These are phyloP conservation scores for Lithobates pipiens DNA, from an alignment of 2,797 vertebrate species.

Conservation along the genomic window DNA sequence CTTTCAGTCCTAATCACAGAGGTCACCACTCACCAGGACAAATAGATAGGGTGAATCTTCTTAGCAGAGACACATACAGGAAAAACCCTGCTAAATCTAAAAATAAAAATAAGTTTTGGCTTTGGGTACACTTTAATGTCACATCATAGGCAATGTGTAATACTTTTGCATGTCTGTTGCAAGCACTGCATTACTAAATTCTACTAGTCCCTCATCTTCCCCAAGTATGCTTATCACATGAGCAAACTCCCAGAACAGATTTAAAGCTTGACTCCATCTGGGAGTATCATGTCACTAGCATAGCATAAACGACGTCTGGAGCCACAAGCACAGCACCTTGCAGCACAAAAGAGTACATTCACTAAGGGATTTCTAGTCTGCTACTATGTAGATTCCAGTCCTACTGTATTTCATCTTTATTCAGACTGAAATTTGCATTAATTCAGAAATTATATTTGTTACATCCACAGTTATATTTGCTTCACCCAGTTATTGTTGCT, in stretches of 20 bases:
- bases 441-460: not conserved
- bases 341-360: not conserved
- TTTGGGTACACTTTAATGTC: too few species aligned
- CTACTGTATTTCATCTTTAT: not conserved
- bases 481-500: not conserved
- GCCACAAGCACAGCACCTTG: not conserved
- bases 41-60: too few species aligned
- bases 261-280: not conserved
- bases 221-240: not conserved
- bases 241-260: not conserved
- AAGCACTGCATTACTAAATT: too few species aligned
- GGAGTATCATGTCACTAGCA: constrained; percentile 1
- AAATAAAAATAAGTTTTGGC: too few species aligned
- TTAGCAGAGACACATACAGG: too few species aligned
- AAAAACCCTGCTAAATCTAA: too few species aligned
- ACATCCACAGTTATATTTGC: not conserved
- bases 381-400: not conserved
- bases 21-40: too few species aligned
- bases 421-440: not conserved
- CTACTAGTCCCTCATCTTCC: too few species aligned
- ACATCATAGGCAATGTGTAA: too few species aligned
- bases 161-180: too few species aligned
- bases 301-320: too few species aligned
- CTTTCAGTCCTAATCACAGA: too few species aligned
- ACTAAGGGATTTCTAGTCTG: not conserved